Conservation (phyloP, 1,140 invertebrate species). For the Drosophila bocki region DNA sequence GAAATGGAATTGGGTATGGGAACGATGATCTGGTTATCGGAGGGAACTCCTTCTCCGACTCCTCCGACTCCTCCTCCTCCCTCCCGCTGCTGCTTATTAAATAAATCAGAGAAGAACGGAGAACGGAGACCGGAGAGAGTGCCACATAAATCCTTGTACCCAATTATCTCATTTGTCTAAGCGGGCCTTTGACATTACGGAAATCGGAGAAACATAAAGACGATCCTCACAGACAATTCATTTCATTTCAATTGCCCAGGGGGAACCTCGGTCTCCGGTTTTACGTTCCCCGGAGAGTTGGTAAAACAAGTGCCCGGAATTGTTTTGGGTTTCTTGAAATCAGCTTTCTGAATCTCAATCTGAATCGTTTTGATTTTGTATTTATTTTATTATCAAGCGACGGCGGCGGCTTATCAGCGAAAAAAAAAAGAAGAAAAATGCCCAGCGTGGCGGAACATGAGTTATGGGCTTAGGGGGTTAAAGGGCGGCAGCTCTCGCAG, state of each 20-base stretch:
- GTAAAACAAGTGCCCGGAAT: conserved; percentile 28
- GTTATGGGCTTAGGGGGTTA: conserved; percentile 13
- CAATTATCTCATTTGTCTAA: conserved; percentile 84
- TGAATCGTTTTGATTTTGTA: conserved; percentile 13
- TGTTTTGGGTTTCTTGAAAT: conserved; percentile 21
- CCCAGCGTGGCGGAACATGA: conserved; percentile 62
- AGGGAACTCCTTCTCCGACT: conserved; percentile 2
- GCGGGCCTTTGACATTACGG: conserved; percentile 61
- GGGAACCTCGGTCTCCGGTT: conserved; percentile 15
- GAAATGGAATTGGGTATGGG: conserved; percentile 14
- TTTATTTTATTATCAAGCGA: conserved; percentile 46
- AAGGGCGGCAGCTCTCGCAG: conserved; percentile 7
- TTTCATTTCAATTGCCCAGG: conserved; percentile 65
- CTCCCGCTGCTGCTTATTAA: conserved; percentile 56
- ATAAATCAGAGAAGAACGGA: conserved; percentile 62
- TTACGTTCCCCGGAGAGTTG: background rate
- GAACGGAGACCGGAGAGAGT: background rate
- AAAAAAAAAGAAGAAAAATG: conserved; percentile 24
- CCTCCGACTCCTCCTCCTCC: background rate
- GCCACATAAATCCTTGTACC: conserved; percentile 72
- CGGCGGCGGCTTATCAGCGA: conserved; percentile 49
- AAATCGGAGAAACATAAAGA: conserved; percentile 59
- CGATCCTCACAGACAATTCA: conserved; percentile 71
- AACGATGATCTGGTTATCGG: conserved; percentile 22
- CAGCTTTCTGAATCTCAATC: background rate